A percentile compares a stretch with the other conserved stretches of the same genome.
phyloP scores from a whole-genome alignment of 2,888 invertebrate genomes.

The Dioctria linearis region DNA sequence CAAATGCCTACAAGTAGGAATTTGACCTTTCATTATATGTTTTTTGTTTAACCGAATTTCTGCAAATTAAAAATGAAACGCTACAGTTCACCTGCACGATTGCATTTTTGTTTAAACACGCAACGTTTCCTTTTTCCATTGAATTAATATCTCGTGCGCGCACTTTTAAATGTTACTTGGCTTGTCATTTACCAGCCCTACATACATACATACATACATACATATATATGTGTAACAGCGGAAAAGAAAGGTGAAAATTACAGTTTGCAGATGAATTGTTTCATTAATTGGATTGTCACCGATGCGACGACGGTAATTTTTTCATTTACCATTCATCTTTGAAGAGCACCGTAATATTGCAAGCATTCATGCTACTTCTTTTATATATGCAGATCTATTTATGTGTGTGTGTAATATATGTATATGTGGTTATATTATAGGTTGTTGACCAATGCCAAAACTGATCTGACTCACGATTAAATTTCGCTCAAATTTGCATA shows the following conservation, averaged over 20 bases:
- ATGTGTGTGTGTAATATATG: neutral
- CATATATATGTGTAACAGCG: no score
- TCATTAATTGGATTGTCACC: constrained; percentile 11
- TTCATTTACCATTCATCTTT: neutral
- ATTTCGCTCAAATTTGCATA: constrained; percentile 2
- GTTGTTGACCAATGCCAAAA: neutral
- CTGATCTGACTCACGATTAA: neutral
- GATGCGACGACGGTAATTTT: neutral
- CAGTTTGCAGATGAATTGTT: constrained; percentile 2
- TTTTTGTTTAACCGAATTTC: neutral
- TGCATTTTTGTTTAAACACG: neutral
- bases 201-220: no score
- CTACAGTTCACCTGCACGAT: neutral
- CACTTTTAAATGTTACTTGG: neutral
- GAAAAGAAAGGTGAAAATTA: neutral
- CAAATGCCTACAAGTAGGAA: neutral
- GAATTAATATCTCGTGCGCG: no score
- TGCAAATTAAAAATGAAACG: constrained; percentile 1
- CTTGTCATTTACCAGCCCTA: neutral
- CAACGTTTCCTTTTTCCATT: no score
- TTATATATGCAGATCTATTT: no score
- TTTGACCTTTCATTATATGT: neutral
- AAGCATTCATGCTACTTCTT: no score
- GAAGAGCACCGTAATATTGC: no score
- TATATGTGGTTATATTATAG: neutral